Percentiles rank a stretch among this genome's conserved stretches.
phyloP scores from a whole-genome alignment of 2,797 vertebrate species.

The Apodemus agrarius region DNA sequence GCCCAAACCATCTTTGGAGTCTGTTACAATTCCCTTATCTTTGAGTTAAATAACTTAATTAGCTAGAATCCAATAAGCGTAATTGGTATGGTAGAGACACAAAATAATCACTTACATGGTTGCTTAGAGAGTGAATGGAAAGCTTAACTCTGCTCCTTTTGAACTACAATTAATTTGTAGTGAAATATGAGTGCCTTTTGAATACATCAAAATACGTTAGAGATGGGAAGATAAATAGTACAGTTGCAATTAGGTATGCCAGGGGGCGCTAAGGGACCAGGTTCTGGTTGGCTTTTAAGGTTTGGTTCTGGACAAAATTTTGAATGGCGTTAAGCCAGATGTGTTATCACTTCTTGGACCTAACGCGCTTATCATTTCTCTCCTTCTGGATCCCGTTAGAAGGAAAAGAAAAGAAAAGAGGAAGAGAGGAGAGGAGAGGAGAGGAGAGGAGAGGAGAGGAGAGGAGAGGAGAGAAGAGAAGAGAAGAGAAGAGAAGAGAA shows the following conservation, averaged over 20 bases:
- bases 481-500: no score
- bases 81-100: constrained; percentile 67
- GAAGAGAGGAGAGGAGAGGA: no score
- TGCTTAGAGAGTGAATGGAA: constrained; percentile 61
- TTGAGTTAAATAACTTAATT: constrained; percentile 75
- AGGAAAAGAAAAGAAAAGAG: no score
- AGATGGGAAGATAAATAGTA: neutral
- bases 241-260: neutral
- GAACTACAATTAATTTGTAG: constrained; percentile 71
- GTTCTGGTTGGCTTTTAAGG: neutral
- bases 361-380: neutral
- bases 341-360: neutral
- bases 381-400: neutral
- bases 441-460: no score
- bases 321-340: neutral
- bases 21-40: constrained; percentile 62
- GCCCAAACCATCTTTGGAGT: neutral
- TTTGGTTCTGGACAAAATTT: neutral
- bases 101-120: constrained; percentile 69
- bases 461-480: no score
- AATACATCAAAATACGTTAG: neutral
- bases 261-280: constrained; percentile 41
- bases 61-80: constrained; percentile 56
- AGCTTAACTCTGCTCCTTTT: constrained; percentile 63
- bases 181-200: constrained; percentile 28